Evolutionary conservation across 2,113 vertebrate species (phyloP), one percentile per base, ranked within the genome.

Genomic region (Sinocyclocheilus rhinocerous): DNA sequence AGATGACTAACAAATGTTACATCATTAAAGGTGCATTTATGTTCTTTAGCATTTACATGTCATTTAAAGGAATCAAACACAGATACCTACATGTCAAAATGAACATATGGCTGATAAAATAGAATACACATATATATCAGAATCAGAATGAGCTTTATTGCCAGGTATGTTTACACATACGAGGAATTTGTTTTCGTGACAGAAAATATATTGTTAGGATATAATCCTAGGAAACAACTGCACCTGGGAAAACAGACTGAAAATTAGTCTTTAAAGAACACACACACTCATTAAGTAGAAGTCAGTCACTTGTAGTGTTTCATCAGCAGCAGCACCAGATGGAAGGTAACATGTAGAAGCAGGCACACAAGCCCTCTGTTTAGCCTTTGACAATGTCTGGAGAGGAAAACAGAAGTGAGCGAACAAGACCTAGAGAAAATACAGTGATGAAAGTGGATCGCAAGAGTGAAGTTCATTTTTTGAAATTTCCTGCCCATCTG

Each of bases 1-100:
- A 55, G 84, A 83, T 45, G 73, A 12, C 67, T 85, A 39, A 39
- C 52, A 73, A 75, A 84, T 84, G 79, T 6, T 13, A 65, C 86
- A 84, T 87, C 45, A 84, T 75, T 72, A 77, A 72, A 78, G 33
- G 57, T 84, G 22, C 29, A 67, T 57, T 33, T 76, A 61, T 61
- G 50, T 42, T 69, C 8, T 20, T 70, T 4, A 59, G 10, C 1
- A 61, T 59, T 61, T 39, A n/a, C 39, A 59, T 10, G 0, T 10
- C 42, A 1, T 16, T 1, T 13, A 2, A 80, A 18, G 33, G 5
- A 45, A 45, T 81, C 22, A 80, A 42, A 77, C 48, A 55, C 10
- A 11, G 18, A 73, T 9, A n/a, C 20, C 20, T 11, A n/a, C 59
- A 24, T 24, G 42, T 76, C 13, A 48, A 45, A 73, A 75, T 45